These are phyloP conservation scores for Apteryx owenii DNA, from an alignment of 2,113 vertebrate species.

Conservation along the genomic window DNA sequence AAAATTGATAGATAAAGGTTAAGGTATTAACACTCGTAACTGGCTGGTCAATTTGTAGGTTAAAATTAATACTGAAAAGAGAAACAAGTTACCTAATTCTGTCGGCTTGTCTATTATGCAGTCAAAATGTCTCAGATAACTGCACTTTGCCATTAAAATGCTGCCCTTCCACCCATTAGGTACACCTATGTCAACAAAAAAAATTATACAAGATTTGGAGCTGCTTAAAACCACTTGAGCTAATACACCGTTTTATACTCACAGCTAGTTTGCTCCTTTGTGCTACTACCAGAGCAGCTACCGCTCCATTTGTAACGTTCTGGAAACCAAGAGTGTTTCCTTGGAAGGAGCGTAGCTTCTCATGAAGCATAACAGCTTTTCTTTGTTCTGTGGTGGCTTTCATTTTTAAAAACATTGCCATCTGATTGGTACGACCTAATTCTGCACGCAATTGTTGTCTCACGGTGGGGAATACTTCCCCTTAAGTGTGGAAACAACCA, in stretches of 20 bases:
- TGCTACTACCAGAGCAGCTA: background rate
- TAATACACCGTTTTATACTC: background rate
- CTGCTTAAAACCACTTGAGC: background rate
- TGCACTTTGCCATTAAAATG: background rate
- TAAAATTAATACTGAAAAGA: background rate
- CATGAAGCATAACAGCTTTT: background rate
- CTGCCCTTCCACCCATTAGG: background rate
- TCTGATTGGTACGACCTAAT: slow-evolving; percentile 21
- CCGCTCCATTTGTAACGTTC: background rate
- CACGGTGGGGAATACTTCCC: background rate
- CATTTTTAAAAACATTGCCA: background rate
- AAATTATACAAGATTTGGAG: background rate
- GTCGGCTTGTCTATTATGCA: rapidly evolving
- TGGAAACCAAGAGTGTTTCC: background rate
- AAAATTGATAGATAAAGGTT: background rate
- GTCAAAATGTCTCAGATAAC: background rate
- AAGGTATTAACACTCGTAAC: background rate
- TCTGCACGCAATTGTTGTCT: background rate
- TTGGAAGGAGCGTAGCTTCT: background rate
- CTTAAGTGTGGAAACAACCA: background rate
- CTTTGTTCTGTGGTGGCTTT: background rate
- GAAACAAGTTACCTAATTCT: background rate
- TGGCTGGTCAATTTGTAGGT: background rate
- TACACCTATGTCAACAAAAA: background rate
- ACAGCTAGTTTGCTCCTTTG: background rate